phyloP scores from a whole-genome alignment of 2,113 vertebrate species.

The Nothoprocta pentlandii region DNA sequence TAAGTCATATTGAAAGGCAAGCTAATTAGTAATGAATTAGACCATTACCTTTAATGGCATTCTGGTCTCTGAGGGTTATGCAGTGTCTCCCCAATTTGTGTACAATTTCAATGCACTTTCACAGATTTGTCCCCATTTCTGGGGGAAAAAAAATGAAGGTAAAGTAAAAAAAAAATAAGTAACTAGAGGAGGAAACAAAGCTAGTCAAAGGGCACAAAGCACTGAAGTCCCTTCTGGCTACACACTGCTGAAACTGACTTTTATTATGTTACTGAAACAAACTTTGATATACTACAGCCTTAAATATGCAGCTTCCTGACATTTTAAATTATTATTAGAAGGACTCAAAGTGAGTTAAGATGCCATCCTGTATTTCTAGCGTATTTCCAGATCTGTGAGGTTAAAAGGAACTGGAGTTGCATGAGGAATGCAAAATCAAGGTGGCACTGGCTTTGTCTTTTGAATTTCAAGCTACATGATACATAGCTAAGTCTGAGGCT shows the following conservation, averaged over 20 bases:
- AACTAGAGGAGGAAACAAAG: neutral
- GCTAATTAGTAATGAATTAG: slow-evolving; percentile 38
- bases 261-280: neutral
- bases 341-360: neutral
- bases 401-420: neutral
- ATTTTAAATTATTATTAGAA: neutral
- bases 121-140: neutral
- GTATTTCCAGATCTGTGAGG: neutral
- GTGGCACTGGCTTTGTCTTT: neutral
- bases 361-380: neutral
- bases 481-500: neutral
- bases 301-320: neutral
- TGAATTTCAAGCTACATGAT: neutral
- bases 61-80: neutral
- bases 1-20: slow-evolving; percentile 16
- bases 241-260: neutral
- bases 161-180: neutral
- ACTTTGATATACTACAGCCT: neutral
- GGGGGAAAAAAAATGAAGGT: neutral
- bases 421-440: neutral
- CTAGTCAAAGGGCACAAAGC: neutral
- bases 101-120: neutral
- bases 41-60: slow-evolving; percentile 41
- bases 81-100: slow-evolving; percentile 1
- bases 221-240: neutral